Percentiles rank a stretch among this genome's conserved stretches.
Conservation (phyloP, 2,113 vertebrate genomes). For the Setophaga petechia region DNA sequence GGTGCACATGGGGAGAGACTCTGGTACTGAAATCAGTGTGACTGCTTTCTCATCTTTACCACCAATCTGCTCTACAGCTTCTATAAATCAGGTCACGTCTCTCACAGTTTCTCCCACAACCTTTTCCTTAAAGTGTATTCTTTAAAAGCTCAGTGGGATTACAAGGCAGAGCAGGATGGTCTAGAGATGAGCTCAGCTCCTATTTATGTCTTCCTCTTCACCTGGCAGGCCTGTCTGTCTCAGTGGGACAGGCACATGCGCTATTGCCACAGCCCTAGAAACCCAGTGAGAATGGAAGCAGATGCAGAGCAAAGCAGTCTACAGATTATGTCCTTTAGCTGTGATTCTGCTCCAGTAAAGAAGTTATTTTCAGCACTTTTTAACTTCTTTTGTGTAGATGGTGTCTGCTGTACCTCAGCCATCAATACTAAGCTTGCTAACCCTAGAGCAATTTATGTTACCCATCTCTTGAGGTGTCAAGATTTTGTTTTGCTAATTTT, state of each 20-base stretch:
- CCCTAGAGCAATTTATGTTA: neutral
- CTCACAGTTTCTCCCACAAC: neutral
- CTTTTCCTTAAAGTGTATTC: neutral
- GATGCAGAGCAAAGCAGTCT: neutral
- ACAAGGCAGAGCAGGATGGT: fast-evolving
- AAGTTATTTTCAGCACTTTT: neutral
- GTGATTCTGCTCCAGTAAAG: neutral
- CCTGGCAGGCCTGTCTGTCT: neutral
- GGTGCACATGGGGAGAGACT: neutral
- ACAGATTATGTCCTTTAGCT: neutral
- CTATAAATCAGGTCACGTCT: neutral
- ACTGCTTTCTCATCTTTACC: neutral
- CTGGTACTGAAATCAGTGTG: neutral
- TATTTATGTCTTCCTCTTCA: neutral
- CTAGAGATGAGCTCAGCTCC: neutral
- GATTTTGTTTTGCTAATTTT: neutral
- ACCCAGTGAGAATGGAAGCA: neutral
- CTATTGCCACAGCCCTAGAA: neutral
- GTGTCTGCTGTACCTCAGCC: neutral
- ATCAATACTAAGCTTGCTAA: neutral
- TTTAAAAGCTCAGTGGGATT: neutral
- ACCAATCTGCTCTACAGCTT: neutral
- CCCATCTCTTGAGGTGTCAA: neutral
- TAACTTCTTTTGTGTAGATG: neutral
- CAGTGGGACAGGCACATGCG: neutral